phyloP scores from a whole-genome alignment of 1,140 invertebrate genomes.

The Drosophila lacteicornis region DNA sequence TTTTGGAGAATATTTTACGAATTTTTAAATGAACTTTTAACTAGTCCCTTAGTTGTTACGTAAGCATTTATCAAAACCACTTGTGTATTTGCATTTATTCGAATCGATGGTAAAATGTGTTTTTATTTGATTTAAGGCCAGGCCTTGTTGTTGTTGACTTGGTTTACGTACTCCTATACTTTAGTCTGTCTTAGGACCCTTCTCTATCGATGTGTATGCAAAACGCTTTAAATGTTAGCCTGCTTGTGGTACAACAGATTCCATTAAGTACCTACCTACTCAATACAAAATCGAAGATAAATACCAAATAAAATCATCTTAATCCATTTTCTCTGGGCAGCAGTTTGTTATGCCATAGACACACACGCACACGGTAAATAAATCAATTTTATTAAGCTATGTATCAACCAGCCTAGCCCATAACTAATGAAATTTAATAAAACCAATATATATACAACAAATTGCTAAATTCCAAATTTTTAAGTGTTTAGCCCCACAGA shows the following conservation, averaged over 20 bases:
- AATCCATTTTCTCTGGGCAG: conserved; percentile 62
- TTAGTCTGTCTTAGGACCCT: conserved; percentile 22
- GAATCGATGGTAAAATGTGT: conserved; percentile 33
- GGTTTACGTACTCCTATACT: conserved; percentile 31
- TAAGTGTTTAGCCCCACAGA: conserved; percentile 44
- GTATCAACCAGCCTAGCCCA: conserved; percentile 63
- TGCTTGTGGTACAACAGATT: conserved; percentile 79
- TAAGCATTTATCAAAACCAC: conserved; percentile 21
- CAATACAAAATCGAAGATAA: conserved; percentile 53
- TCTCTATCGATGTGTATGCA: conserved; percentile 66
- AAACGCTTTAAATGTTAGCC: conserved; percentile 81
- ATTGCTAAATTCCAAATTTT: conserved; percentile 44
- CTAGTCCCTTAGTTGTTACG: conserved; percentile 73
- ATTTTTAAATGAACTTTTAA: conserved; percentile 49
- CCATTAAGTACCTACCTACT: conserved; percentile 75
- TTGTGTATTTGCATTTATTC: conserved; percentile 34
- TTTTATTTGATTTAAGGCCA: conserved; percentile 61
- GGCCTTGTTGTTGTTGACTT: conserved; percentile 68
- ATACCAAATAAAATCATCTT: conserved; percentile 45
- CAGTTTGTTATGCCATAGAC: conserved; percentile 67
- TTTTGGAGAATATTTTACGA: conserved; percentile 40
- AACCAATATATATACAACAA: conserved; percentile 38
- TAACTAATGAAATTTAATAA: conserved; percentile 76
- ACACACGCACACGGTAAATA: conserved; percentile 47
- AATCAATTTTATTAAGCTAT: conserved; percentile 60